phyloP scores from a whole-genome alignment of 2,113 vertebrate species.

The Lonchura striata region DNA sequence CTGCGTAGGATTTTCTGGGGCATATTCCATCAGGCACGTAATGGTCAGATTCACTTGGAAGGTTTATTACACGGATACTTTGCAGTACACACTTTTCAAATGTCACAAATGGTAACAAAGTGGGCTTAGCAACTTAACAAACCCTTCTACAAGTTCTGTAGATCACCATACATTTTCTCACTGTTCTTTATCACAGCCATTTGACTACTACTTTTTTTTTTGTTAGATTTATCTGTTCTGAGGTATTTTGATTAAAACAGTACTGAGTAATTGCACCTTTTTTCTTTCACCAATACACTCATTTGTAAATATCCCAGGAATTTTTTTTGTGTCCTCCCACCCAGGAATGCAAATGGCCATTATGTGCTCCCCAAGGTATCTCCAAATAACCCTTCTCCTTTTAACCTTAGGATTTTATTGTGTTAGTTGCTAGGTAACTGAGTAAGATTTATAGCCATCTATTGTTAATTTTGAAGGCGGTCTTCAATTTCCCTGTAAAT shows the following conservation, averaged over 20 bases:
- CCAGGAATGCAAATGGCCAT: conserved; percentile 49
- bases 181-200: conserved; percentile 19
- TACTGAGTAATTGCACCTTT: conserved; percentile 39
- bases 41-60: background rate
- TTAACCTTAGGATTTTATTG: conserved; percentile 72
- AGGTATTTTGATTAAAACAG: conserved; percentile 29
- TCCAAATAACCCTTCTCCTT: conserved; percentile 67
- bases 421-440: conserved; percentile 81
- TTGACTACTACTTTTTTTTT: conserved; percentile 1
- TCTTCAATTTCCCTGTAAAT: conserved; percentile 69
- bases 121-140: background rate
- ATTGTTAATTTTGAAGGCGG: conserved; percentile 76
- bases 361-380: conserved; percentile 61
- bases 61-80: background rate
- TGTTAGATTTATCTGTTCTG: background rate
- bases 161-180: background rate
- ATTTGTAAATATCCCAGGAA: conserved; percentile 48
- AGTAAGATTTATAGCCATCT: conserved; percentile 77
- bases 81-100: background rate
- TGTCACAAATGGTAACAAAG: background rate
- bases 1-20: conserved; percentile 58
- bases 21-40: conserved; percentile 33
- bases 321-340: conserved; percentile 37
- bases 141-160: background rate
- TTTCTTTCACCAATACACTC: conserved; percentile 21